Evolutionary conservation across 2,888 invertebrate genomes (phyloP), one percentile per base, ranked within the genome.

Genomic region (Sesia apiformis): DNA sequence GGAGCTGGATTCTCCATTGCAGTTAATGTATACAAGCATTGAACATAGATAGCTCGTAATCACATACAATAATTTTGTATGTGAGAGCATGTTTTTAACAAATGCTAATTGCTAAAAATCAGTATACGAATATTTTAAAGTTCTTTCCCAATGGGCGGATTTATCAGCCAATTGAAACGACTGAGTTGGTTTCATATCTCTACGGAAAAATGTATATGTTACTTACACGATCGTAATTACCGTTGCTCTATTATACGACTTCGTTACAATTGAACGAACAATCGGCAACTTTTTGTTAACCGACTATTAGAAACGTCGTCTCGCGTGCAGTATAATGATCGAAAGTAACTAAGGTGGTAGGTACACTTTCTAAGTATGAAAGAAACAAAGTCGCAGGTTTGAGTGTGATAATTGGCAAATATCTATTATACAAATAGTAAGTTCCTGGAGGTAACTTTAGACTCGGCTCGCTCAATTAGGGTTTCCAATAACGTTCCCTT

Each of bases 271-370:
- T 72, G 67, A 76, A 72, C 62, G 62, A 70, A 65, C 66, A 70
- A 65, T 69, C 63, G 61, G 64, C 67, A 58, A 53, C 57, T 65
- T 62, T 71, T 74, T 75, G 72, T 68, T 65, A 66, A 57, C 59
- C 62, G 62, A 66, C 60, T 61, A 65, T 60, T 62, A 70, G 66
- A 71, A 46, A 46, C 46, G 46, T 46, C 46, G 46, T 46, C 46
- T 78, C 69, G 77, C 76, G 76, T 80, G 81, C 64, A 63, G 68
- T 69, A 72, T 76, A 46, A 69, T 64, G 69, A 62, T 64, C 60
- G 62, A 72, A 72, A 75, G 75, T 77, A 76, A 79, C 76, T 77
- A 80, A 74, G 71, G 68, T 65, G 67, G 8, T 46, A 46, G 46
- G 8, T 8, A 46, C 46, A n/a, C 77, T 77, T 79, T 73, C 74